Conservation (phyloP, 1,140 invertebrate genomes). For the Eufriesea mexicana region DNA sequence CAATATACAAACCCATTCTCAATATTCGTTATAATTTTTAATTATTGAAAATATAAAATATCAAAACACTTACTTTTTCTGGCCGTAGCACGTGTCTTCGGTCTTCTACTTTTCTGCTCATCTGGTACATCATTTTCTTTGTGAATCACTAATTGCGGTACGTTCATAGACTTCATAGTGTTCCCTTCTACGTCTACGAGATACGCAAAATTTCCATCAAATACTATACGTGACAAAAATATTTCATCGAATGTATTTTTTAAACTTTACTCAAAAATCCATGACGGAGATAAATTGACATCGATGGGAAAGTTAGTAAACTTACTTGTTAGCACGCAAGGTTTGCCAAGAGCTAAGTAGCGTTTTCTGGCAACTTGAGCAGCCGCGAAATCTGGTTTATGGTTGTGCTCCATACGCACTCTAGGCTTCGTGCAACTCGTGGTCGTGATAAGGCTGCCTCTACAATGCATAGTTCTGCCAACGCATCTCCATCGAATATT, state of each 20-base stretch:
- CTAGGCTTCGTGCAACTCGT: constrained; percentile 71
- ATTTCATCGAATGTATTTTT: neutral
- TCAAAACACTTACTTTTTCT: constrained; percentile 23
- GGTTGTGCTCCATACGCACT: constrained; percentile 79
- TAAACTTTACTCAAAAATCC: neutral
- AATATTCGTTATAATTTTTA: neutral
- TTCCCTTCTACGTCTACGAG: neutral
- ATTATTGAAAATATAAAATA: neutral
- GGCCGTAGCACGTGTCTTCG: neutral
- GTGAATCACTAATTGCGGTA: neutral
- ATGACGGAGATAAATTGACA: neutral
- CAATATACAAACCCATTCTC: neutral
- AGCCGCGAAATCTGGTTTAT: constrained; percentile 77
- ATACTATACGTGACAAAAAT: neutral
- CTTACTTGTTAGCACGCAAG: constrained; percentile 64
- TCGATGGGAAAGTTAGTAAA: constrained; percentile 1
- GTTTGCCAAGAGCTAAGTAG: constrained; percentile 69
- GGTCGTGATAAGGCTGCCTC: constrained; percentile 79
- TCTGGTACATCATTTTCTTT: neutral
- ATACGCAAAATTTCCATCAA: neutral
- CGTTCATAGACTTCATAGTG: neutral
- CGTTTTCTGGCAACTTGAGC: constrained; percentile 76
- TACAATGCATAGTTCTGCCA: constrained; percentile 76
- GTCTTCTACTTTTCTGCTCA: neutral
- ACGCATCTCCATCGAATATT: constrained; percentile 81